Evolutionary conservation across 2,113 vertebrate genomes (phyloP).

Genomic region (Peromyscus californicus): DNA sequence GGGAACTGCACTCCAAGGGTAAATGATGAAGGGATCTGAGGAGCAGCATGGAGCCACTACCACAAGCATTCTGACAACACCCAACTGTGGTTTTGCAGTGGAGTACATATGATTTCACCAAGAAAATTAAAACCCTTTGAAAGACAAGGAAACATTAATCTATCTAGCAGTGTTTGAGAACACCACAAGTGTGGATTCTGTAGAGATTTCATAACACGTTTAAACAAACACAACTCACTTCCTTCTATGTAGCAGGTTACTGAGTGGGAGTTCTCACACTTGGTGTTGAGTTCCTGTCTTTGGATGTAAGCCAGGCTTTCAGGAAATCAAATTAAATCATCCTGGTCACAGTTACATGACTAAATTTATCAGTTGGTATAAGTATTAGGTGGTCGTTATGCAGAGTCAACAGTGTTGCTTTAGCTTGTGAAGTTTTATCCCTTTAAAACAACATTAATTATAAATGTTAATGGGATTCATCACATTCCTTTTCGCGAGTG

Average conservation of each 20-base stretch:
- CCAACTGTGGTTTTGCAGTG: slow-evolving; percentile 10
- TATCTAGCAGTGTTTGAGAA: background rate
- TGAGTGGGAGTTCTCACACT: background rate
- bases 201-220: background rate
- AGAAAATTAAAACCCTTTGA: slow-evolving; percentile 15
- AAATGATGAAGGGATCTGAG: slow-evolving; percentile 14
- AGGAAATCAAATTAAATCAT: slow-evolving; percentile 6
- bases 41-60: background rate
- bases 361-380: background rate
- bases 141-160: slow-evolving; percentile 4
- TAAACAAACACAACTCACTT: background rate
- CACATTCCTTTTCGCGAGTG: background rate
- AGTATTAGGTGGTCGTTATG: background rate
- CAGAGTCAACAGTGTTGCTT: background rate
- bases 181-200: background rate
- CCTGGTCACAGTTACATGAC: background rate
- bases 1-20: slow-evolving; percentile 28
- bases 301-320: background rate
- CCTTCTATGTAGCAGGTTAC: background rate
- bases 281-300: background rate
- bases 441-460: background rate
- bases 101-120: background rate
- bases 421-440: background rate
- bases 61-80: slow-evolving; percentile 24
- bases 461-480: background rate